Base-by-base conservation (phyloP, 1,140 invertebrate genomes). In the Drosophila ficusphila region DNA sequence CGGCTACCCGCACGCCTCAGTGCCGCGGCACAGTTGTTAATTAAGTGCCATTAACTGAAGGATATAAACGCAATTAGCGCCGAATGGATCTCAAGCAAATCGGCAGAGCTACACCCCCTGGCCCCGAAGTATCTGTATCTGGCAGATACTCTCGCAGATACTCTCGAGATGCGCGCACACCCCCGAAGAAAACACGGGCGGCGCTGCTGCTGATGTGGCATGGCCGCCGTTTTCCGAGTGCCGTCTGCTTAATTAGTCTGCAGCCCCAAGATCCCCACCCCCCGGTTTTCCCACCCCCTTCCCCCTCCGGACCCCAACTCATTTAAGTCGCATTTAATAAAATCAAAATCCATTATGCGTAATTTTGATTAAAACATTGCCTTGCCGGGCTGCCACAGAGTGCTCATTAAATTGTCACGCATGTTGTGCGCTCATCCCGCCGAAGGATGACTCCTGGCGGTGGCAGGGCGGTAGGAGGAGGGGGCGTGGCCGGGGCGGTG, bases 241-340 rank as follows among this genome's bases (percentile, higher is more conserved):
- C 78, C 76, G 82, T 88, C 82, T 88, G 82, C 82, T 88, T 88
- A 88, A 88, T 88, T 88, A 88, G 82, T 88, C 82, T 88, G 74
- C 53, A 38, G 47, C 34, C 39, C 49, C 47, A 71, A 46, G 27
- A 47, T 19, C 12, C 27, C 23, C 34, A 34, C 19, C 29, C n/a
- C 5, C 23, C 11, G 36, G 2, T 7, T 3, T 42, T 34, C 14
- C 25, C n/a, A 36, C 29, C 12, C 33, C 33, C 33, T n/a, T 18
- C 67, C 39, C 25, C 25, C 8, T 9, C 5, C 19, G 42, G 58
- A 34, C 67, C 68, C 76, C 82, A 88, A 88, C 42, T 88, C 82
- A 88, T 88, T 88, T 88, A 82, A 88, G 82, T 88, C 82, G 70
- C 82, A 88, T 88, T 88, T 88, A 88, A 88, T 88, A 88, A 88